Base-by-base conservation (phyloP, 1,140 invertebrate species). In the Atta texana region DNA sequence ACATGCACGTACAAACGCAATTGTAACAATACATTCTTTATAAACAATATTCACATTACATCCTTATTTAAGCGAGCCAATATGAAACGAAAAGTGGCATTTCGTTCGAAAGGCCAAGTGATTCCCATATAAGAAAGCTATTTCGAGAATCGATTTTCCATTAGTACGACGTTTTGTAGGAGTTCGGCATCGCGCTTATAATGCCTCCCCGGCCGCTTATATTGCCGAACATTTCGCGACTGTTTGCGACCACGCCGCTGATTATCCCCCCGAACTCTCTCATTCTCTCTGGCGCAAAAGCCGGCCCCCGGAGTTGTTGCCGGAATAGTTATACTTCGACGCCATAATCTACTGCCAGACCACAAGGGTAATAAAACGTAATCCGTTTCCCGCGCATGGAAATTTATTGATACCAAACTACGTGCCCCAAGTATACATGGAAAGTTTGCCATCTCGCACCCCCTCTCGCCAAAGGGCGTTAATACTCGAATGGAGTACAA, bases 301-400 rank as follows among this genome's bases (percentile, higher is more conserved):
- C 71, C 51, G 63, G 12, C 28, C 63, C 71, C 18, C 57, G 39
- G 49, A 84, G 69, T 71, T 84, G 88, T 85, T 89, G 69, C 59
- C 76, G 86, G 88, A 86, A 86, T 86, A 86, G 88, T 88, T 90
- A 84, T 84, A 90, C 89, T 90, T 90, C 89, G 84, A 53, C 57
- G 61, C 63, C 63, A 81, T 86, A 90, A 88, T 90, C 89, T 82
- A 90, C 77, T 71, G 74, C 44, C 72, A 66, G 77, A 85, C 88
- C 88, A 76, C 89, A 68, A 86, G 63, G 86, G 90, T 89, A 91
- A 91, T 91, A 91, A 91, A 91, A 91, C 90, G 78, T 86, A 87
- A 91, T 69, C 89, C 84, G 86, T 89, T 87, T 31, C 59, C 64
- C 69, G 66, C 44, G 72, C 80, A 78, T 91, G 87, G 89, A 90